A percentile compares a stretch with the other conserved stretches of the same genome.
Evolutionary conservation across 2,113 vertebrate species (phyloP).

Genomic region (Megaceryle torquata): DNA sequence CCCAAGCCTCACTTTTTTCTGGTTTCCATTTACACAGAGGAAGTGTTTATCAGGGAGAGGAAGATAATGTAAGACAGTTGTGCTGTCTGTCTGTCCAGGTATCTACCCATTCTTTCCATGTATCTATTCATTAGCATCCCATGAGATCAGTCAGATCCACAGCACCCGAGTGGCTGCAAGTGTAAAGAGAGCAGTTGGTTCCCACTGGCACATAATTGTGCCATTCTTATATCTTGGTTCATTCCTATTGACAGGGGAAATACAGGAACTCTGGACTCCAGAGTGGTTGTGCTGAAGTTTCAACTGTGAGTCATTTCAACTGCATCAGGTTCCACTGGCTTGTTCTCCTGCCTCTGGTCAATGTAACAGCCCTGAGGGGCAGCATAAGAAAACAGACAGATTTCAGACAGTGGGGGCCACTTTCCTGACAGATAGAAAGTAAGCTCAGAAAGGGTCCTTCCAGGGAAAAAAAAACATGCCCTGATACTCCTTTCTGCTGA

Average conservation of each 20-base stretch:
- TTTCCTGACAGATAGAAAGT: background rate
- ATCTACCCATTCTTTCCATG: background rate
- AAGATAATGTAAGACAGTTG: background rate
- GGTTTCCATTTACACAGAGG: background rate
- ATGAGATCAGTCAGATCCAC: background rate
- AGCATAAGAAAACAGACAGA: background rate
- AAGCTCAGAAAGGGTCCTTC: background rate
- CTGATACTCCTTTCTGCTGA: background rate
- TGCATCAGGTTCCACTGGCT: background rate
- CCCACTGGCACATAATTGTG: background rate
- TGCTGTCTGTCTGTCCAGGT: background rate
- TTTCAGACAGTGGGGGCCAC: background rate
- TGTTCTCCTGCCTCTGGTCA: background rate
- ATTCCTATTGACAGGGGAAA: background rate
- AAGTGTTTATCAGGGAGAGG: background rate
- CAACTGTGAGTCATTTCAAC: background rate
- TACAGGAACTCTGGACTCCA: background rate
- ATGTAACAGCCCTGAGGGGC: background rate
- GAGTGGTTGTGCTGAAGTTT: background rate
- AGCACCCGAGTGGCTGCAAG: background rate
- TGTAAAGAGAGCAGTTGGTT: background rate
- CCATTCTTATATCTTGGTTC: background rate
- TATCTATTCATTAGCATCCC: background rate
- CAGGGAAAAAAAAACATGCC: background rate
- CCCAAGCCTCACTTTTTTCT: background rate